Conservation (phyloP, 2,888 invertebrate genomes). For the Biston betularia region DNA sequence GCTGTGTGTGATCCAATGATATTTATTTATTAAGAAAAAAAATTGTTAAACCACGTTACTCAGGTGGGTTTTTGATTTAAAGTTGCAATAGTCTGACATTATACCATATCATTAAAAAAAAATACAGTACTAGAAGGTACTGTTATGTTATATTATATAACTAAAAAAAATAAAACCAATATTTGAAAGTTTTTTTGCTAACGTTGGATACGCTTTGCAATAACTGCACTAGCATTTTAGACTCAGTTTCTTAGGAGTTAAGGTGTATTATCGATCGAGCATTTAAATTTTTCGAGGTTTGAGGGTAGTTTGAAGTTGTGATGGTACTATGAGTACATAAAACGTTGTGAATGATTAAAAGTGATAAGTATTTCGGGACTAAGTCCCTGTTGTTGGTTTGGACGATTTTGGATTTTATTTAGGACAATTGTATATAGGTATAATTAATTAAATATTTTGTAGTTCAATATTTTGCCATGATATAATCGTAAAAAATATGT, state of each 20-base stretch:
- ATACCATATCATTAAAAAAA: too few species aligned
- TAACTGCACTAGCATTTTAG: slow-evolving; percentile 16
- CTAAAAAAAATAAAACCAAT: too few species aligned
- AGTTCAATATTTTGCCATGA: slow-evolving; percentile 13
- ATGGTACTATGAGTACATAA: slow-evolving; percentile 76
- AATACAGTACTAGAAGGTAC: too few species aligned
- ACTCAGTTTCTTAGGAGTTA: slow-evolving; percentile 18
- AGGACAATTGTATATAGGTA: slow-evolving; percentile 20
- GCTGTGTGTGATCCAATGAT: too few species aligned
- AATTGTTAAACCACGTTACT: too few species aligned
- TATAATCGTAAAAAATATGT: slow-evolving; percentile 10
- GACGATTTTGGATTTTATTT: slow-evolving; percentile 27
- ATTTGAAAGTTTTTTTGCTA: too few species aligned
- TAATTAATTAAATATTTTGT: slow-evolving; percentile 13
- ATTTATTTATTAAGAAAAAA: too few species aligned
- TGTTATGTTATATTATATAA: too few species aligned
- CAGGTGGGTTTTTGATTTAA: too few species aligned
- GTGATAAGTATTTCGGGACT: slow-evolving; percentile 62
- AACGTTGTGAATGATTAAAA: slow-evolving; percentile 47
- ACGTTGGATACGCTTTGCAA: background rate
- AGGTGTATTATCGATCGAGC: slow-evolving; percentile 41
- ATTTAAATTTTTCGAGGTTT: slow-evolving; percentile 33
- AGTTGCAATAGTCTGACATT: too few species aligned
- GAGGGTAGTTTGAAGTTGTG: slow-evolving; percentile 52
- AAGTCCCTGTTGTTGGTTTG: slow-evolving; percentile 53